Percentiles rank a stretch among this genome's conserved stretches.
phyloP scores from a whole-genome alignment of 1,140 invertebrate species.

The Campodea augens region DNA sequence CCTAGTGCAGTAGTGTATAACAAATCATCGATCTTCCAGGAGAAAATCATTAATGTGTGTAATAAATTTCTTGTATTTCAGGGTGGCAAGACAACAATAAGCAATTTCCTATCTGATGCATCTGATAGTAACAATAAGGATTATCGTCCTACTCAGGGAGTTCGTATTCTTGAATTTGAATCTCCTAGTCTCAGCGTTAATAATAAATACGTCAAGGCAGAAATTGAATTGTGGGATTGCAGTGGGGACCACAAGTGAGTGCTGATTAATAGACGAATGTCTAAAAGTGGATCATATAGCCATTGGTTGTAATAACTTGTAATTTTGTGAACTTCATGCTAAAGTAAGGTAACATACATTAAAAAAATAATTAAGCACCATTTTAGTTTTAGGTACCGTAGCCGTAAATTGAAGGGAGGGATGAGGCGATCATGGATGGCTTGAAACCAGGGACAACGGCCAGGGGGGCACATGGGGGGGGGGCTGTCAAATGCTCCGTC shows the following conservation, averaged over 20 bases:
- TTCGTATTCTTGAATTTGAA: slow-evolving; percentile 49
- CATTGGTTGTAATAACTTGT: not conserved
- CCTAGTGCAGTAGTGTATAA: slow-evolving; percentile 6
- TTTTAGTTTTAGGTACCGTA: not conserved
- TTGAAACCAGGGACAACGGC: not conserved
- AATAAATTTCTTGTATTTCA: slow-evolving; percentile 18
- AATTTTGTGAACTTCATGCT: not conserved
- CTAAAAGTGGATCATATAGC: not conserved
- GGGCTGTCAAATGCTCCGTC: no score
- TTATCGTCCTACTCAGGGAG: slow-evolving; percentile 43
- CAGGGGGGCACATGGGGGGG: no score
- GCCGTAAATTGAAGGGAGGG: not conserved
- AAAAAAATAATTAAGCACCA: not conserved
- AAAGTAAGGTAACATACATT: not conserved
- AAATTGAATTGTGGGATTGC: slow-evolving; percentile 51
- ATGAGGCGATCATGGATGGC: not conserved
- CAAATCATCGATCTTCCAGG: slow-evolving; percentile 14
- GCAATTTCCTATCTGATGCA: slow-evolving; percentile 44
- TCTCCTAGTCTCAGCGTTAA: slow-evolving; percentile 28
- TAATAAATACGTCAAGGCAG: slow-evolving; percentile 29
- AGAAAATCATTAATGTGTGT: slow-evolving; percentile 13
- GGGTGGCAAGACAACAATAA: slow-evolving; percentile 42
- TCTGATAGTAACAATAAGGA: slow-evolving; percentile 35
- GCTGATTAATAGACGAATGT: slow-evolving; percentile 2
- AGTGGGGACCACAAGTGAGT: slow-evolving; percentile 42